A percentile compares a stretch with the other conserved stretches of the same genome.
Evolutionary conservation across 2,888 invertebrate genomes (phyloP).

Genomic region (Thyatira batis): DNA sequence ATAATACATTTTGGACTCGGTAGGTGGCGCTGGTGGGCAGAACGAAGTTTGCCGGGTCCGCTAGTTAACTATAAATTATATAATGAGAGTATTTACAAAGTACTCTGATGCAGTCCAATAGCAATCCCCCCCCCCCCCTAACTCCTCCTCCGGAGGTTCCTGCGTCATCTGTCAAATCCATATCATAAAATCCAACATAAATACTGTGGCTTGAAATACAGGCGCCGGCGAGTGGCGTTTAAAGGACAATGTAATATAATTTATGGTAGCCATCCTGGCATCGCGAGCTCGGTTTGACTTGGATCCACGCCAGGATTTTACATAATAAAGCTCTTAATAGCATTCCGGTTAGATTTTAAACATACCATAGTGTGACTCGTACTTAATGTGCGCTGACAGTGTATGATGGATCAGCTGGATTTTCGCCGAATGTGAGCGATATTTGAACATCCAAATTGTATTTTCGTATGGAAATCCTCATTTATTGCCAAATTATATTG

Average conservation of each 20-base stretch:
- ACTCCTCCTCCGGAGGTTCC: too few species aligned
- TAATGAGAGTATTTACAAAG: too few species aligned
- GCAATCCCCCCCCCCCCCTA: too few species aligned
- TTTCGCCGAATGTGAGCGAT: background rate
- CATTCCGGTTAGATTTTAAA: slow-evolving; percentile 39
- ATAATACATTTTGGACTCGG: too few species aligned
- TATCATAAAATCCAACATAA: background rate
- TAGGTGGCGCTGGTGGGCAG: too few species aligned
- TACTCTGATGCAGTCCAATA: too few species aligned
- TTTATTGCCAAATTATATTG: background rate
- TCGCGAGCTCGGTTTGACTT: slow-evolving; percentile 28
- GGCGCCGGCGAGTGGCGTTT: slow-evolving; percentile 40
- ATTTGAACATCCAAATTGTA: background rate
- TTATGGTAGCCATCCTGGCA: slow-evolving; percentile 43
- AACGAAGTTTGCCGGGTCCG: too few species aligned
- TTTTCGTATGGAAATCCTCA: background rate
- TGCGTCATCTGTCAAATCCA: background rate
- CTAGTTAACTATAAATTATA: too few species aligned
- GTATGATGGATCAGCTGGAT: background rate
- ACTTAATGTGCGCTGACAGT: background rate
- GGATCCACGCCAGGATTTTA: slow-evolving; percentile 47
- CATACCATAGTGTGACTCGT: background rate
- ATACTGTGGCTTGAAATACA: slow-evolving; percentile 17
- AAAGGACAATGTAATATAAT: slow-evolving; percentile 60
- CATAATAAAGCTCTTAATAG: slow-evolving; percentile 50